Conservation (phyloP, 2,888 invertebrate species). For the Stramonita haemastoma region DNA sequence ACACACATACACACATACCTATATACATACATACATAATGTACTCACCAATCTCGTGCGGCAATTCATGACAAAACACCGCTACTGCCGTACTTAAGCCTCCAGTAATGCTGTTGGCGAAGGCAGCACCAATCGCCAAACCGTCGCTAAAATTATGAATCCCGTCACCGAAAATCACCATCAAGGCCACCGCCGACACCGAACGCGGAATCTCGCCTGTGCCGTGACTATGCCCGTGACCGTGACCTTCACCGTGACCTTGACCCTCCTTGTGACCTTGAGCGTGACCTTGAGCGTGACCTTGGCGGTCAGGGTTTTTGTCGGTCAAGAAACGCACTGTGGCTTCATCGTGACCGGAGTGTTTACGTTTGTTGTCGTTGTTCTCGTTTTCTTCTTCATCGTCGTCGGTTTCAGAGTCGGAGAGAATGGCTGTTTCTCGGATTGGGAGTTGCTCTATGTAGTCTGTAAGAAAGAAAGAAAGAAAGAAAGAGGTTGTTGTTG, state of each 20-base stretch:
- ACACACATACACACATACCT: no score
- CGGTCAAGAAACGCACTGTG: neutral
- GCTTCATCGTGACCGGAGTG: neutral
- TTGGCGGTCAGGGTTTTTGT: neutral
- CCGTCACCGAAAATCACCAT: constrained; percentile 98
- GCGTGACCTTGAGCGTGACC: no score
- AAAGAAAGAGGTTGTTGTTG: no score
- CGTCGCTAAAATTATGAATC: constrained; percentile 95
- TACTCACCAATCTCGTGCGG: constrained; percentile 90
- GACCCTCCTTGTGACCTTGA: neutral
- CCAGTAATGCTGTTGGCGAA: constrained; percentile 91
- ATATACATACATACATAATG: no score
- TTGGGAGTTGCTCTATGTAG: neutral
- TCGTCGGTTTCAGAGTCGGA: constrained; percentile 11
- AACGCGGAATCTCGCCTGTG: constrained; percentile 78
- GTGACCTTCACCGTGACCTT: no score
- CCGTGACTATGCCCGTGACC: constrained; percentile 36
- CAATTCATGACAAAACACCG: constrained; percentile 94
- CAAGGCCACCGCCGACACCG: constrained; percentile 93
- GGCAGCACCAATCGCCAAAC: constrained; percentile 94
- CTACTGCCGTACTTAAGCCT: constrained; percentile 93
- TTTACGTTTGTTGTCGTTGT: no score
- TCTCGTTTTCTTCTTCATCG: neutral
- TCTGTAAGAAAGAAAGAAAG: no score
- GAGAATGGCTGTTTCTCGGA: constrained; percentile 34